Evolutionary conservation across 2,797 vertebrate genomes (phyloP).

Genomic region (Cyprinella venusta): DNA sequence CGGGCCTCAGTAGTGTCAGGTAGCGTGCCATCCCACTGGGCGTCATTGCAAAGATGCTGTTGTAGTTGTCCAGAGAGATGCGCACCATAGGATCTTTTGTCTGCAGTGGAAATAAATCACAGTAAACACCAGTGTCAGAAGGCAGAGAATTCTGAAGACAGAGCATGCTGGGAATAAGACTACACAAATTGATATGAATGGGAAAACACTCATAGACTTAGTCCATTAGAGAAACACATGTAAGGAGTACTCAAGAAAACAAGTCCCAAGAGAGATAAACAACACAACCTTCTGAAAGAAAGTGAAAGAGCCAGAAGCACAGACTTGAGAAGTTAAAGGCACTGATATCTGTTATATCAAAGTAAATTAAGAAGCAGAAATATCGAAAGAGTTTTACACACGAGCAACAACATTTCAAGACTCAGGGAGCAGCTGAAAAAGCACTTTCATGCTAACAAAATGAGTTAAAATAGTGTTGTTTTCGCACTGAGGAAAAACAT

Average conservation of each 20-base stretch:
- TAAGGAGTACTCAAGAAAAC: background rate
- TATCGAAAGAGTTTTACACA: background rate
- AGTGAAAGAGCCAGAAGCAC: background rate
- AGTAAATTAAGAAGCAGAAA: background rate
- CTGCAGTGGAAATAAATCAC: conserved; percentile 73
- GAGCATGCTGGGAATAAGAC: background rate
- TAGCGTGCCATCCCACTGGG: conserved; percentile 86
- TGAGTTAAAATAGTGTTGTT: background rate
- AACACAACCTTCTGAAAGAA: conserved; percentile 13
- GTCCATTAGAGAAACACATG: conserved; percentile 17
- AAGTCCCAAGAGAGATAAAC: conserved; percentile 13
- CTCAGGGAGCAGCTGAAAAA: background rate
- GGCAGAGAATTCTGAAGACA: conserved; percentile 20
- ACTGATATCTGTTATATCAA: background rate
- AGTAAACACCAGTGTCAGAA: conserved; percentile 49
- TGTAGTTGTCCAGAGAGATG: conserved; percentile 87
- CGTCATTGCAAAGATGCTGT: conserved; percentile 84
- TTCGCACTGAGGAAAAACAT: background rate
- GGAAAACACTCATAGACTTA: background rate
- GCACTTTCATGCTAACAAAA: conserved; percentile 9
- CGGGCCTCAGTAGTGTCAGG: conserved; percentile 88
- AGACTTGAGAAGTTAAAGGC: background rate
- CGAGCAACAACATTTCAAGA: background rate
- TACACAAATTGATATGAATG: background rate
- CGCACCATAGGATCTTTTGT: conserved; percentile 90